Evolutionary conservation across 2,888 invertebrate species (phyloP).

Genomic region (Dryadula phaetusa): DNA sequence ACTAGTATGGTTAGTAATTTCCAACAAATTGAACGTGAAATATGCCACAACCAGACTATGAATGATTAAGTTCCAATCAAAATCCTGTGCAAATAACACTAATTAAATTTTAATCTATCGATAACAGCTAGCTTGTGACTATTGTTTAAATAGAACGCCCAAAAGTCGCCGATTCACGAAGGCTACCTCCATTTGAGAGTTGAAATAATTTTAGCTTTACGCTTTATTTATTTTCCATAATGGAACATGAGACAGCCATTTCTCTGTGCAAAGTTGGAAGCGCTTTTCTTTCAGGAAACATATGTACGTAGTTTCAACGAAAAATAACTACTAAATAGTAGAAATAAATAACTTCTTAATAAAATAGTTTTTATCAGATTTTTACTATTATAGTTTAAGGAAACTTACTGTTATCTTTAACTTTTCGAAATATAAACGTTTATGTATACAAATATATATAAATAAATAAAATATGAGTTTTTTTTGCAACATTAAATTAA

Average conservation of each 20-base stretch:
- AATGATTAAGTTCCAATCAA: constrained; percentile 26
- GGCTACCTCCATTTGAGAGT: constrained; percentile 70
- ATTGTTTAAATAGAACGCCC: constrained; percentile 59
- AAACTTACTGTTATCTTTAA: too few species aligned
- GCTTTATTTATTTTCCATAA: constrained; percentile 77
- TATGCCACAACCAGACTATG: constrained; percentile 6
- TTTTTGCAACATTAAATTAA: too few species aligned
- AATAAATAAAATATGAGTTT: too few species aligned
- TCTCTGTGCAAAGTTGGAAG: constrained; percentile 45
- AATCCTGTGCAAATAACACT: constrained; percentile 23
- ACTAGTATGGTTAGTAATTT: constrained; percentile 5
- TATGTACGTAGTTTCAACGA: not conserved
- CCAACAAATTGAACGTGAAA: constrained; percentile 13
- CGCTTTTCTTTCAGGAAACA: constrained; percentile 9
- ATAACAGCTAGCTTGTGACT: constrained; percentile 56
- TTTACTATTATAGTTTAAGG: too few species aligned
- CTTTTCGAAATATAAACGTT: too few species aligned
- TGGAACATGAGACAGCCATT: constrained; percentile 67
- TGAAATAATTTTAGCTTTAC: constrained; percentile 75
- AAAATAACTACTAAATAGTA: not conserved
- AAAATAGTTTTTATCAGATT: too few species aligned
- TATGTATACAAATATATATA: too few species aligned
- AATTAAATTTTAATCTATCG: constrained; percentile 44
- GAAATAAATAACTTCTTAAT: too few species aligned
- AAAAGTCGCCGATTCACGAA: constrained; percentile 64